These are phyloP conservation scores for Catharus bicknelli DNA, from an alignment of 2,113 vertebrate species.

Conservation along the genomic window DNA sequence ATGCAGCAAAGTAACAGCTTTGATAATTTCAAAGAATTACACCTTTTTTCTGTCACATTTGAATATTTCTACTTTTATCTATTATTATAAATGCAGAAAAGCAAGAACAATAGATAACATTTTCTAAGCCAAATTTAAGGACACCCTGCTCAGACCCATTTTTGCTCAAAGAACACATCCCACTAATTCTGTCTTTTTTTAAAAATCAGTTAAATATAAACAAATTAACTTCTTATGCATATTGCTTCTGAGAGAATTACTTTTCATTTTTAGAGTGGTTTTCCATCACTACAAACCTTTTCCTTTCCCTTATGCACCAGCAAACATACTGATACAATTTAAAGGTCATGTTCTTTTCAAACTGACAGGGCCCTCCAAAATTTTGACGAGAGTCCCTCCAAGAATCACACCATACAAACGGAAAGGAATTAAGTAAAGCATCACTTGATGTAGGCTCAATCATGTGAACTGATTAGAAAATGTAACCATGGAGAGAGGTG, in stretches of 20 bases:
- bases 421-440: constrained; percentile 88
- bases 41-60: neutral
- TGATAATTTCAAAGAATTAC: neutral
- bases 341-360: constrained; percentile 99
- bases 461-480: constrained; percentile 90
- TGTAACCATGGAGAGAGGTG: constrained; percentile 67
- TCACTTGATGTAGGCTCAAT: constrained; percentile 82
- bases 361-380: constrained; percentile 98
- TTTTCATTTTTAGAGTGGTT: constrained; percentile 77
- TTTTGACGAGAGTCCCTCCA: constrained; percentile 93
- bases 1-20: neutral
- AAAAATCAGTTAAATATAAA: constrained; percentile 68
- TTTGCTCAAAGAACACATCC: neutral
- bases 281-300: constrained; percentile 91
- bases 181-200: neutral
- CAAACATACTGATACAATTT: constrained; percentile 99
- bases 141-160: neutral
- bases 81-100: neutral
- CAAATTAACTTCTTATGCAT: constrained; percentile 69
- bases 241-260: constrained; percentile 78
- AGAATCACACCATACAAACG: constrained; percentile 81
- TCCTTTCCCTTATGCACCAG: constrained; percentile 93
- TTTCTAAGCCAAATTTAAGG: neutral
- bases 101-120: neutral
- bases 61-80: neutral